Evolutionary conservation across 2,113 vertebrate genomes (phyloP).

Genomic region (Burhinus bistriatus): DNA sequence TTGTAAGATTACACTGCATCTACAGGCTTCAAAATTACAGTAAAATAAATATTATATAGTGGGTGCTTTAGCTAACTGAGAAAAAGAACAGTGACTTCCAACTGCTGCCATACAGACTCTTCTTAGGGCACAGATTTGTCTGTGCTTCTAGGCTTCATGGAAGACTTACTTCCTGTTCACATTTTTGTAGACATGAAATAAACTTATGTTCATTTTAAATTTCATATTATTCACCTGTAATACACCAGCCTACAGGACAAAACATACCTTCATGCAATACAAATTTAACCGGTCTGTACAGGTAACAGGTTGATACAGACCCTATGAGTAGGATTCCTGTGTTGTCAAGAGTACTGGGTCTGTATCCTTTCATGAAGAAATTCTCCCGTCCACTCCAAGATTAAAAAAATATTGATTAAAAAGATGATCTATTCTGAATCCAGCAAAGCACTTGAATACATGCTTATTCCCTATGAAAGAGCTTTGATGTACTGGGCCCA

Average conservation of each 20-base stretch:
- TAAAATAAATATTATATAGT: background rate
- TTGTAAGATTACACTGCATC: background rate
- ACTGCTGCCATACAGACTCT: background rate
- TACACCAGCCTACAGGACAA: background rate
- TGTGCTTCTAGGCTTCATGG: background rate
- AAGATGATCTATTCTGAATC: background rate
- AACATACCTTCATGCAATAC: background rate
- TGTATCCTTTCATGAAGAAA: background rate
- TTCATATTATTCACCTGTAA: background rate
- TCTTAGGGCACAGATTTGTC: background rate
- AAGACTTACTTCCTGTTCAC: background rate
- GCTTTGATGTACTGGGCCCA: background rate
- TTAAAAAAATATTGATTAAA: background rate
- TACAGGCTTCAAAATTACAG: background rate
- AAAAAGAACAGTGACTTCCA: background rate
- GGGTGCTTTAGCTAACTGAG: background rate
- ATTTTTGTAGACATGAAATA: background rate
- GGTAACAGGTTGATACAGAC: background rate
- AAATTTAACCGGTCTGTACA: background rate
- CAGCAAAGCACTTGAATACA: background rate
- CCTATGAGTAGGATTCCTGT: fast-evolving
- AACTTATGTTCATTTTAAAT: background rate
- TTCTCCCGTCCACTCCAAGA: background rate
- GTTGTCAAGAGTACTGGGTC: background rate
- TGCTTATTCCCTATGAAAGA: background rate